Percentiles rank a stretch among this genome's conserved stretches.
Conservation (phyloP, 2,888 invertebrate genomes). For the Torymus texanus region DNA sequence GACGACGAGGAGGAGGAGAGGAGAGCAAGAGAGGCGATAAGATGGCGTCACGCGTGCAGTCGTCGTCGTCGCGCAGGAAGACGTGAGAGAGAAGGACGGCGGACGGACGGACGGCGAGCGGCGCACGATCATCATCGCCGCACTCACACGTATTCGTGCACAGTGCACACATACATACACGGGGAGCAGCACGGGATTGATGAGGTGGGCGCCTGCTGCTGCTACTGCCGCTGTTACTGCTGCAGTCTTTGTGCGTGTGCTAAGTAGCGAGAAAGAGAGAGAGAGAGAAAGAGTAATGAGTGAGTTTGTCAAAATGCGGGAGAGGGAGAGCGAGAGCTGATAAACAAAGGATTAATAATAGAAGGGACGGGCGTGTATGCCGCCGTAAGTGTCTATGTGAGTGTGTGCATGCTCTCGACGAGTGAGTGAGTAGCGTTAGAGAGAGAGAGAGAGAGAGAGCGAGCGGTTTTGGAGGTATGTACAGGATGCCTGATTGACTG, state of each 20-base stretch:
- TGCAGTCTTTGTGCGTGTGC: background rate
- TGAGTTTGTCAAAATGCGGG: background rate
- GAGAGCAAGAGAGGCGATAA: conserved; percentile 52
- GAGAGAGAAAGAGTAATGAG: background rate
- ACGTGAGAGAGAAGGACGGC: conserved; percentile 50
- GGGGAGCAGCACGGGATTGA: no score
- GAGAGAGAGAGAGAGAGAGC: no score
- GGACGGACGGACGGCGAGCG: conserved; percentile 38
- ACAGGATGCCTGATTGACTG: no score
- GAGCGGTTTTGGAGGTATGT: no score
- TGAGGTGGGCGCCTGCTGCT: no score
- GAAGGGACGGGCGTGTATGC: background rate
- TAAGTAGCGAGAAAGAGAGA: background rate
- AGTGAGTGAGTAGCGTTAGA: no score
- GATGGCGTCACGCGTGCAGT: conserved; percentile 59
- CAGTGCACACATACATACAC: no score
- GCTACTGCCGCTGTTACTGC: no score
- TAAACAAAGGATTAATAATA: conserved; percentile 48
- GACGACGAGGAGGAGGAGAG: conserved; percentile 5
- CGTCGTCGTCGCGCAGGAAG: conserved; percentile 51
- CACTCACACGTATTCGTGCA: no score
- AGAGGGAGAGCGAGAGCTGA: background rate
- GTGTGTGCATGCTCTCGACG: background rate
- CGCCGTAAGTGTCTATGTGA: background rate
- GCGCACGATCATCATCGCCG: no score